Evolutionary conservation across 2,113 vertebrate species (phyloP).

Genomic region (Taurulus bubalis): DNA sequence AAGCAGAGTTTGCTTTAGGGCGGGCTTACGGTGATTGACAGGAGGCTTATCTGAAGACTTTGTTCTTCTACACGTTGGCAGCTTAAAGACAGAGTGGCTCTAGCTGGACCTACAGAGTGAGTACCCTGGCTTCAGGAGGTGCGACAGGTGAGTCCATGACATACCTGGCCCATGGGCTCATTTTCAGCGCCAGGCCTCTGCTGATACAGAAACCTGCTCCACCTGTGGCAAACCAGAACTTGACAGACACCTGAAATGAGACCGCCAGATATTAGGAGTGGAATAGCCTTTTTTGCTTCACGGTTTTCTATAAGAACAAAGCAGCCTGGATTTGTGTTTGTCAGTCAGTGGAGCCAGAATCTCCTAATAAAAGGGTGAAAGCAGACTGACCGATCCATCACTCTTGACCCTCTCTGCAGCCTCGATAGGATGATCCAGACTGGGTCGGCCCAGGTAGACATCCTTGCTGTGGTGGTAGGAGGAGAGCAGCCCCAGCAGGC

Average conservation of each 20-base stretch:
- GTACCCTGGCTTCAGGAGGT: not conserved
- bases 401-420: slow-evolving; percentile 91
- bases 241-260: slow-evolving; percentile 85
- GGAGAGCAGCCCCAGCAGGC: slow-evolving; percentile 88
- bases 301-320: not conserved
- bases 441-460: slow-evolving; percentile 93
- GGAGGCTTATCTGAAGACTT: not conserved
- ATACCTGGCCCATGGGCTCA: slow-evolving; percentile 99
- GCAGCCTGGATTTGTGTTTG: not conserved
- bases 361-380: too few relatives aligned
- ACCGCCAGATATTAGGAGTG: not conserved
- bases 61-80: not conserved
- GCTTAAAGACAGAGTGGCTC: not conserved
- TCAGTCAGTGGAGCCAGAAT: not conserved
- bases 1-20: too few relatives aligned
- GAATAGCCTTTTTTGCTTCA: not conserved
- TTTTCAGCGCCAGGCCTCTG: slow-evolving; percentile 95
- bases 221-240: slow-evolving; percentile 99
- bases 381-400: slow-evolving; percentile 88
- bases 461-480: slow-evolving; percentile 94
- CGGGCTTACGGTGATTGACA: too few relatives aligned
- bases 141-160: not conserved
- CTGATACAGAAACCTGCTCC: slow-evolving; percentile 98
- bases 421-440: slow-evolving; percentile 97
- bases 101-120: not conserved